Base-by-base conservation (phyloP, 2,113 vertebrate species). In the Grallaria varia region DNA sequence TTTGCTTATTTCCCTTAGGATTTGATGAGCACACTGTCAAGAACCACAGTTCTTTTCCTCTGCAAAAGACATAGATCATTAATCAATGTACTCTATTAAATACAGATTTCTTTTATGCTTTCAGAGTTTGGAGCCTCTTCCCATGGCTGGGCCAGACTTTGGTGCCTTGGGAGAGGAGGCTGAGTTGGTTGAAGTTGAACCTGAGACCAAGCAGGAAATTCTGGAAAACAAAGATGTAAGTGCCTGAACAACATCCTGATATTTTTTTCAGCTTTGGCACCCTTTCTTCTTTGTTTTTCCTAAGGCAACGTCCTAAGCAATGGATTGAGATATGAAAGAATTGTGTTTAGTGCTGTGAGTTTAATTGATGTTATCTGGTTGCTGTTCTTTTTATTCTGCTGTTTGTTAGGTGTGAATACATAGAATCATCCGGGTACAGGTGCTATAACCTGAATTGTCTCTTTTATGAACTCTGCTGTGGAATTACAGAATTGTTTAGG, bases 191-290 rank as follows among this genome's bases (percentile, higher is more conserved):
- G 99, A 99, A 76, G 97, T 98, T 63, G 98, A 98, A 95, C 99
- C 98, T 53, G 98, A 99, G 91, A 89, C 97, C 28, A 99, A 99
- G 88, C 99, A 99, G 96, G 99, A 99, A 93, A 98, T 99, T 87
- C 98, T 99, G 1, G 99, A 99, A 97, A 99, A 99, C 97, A 99
- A 99, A 98, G 98, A 99, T 81, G 99, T 99, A 74, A 97, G 99
- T 98, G 47, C 63, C 68, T 69, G 49, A 45, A 12, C 20, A 56
- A 13, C 22, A 39, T 33, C 12, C 13, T 63, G 14, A 8, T 17
- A 7, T 35, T 35, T 23, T 40, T 73, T 53, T 47, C 23, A 10
- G 1, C 6, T 27, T 88, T 49, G 40, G 15, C 5, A 37, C 7
- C 4, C 7, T 73, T 68, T 25, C 49, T 45, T 80, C 9, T 31